Percentiles rank a stretch among this genome's conserved stretches.
Conservation (phyloP, 1,140 invertebrate species). For the Condylostylus longicornis region DNA sequence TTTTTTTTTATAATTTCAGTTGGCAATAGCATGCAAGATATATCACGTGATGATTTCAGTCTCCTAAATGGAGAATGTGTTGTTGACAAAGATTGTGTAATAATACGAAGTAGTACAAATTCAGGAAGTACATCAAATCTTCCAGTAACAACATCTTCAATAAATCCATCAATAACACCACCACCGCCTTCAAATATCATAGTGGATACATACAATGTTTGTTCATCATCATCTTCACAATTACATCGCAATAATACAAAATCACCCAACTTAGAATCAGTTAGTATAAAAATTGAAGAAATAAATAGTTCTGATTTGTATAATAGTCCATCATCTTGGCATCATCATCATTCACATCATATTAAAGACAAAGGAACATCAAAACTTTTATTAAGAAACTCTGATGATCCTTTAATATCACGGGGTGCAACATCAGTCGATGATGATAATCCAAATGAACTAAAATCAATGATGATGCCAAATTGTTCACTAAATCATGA, state of each 20-base stretch:
- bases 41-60: slow-evolving; percentile 8
- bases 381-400: slow-evolving; percentile 22
- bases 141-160: slow-evolving; percentile 13
- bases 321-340: neutral
- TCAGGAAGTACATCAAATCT: neutral
- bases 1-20: slow-evolving; percentile 6
- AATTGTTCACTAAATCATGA: neutral
- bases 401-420: slow-evolving; percentile 28
- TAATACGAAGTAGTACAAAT: neutral
- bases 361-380: slow-evolving; percentile 7
- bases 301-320: neutral
- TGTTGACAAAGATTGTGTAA: slow-evolving; percentile 5
- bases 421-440: slow-evolving; percentile 24
- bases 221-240: too few relatives aligned
- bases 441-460: slow-evolving; percentile 22
- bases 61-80: slow-evolving; percentile 7
- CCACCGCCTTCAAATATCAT: neutral
- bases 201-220: too few relatives aligned
- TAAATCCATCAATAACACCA: neutral
- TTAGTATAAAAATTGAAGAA: neutral
- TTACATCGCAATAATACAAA: too few relatives aligned
- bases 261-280: neutral
- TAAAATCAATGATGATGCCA: slow-evolving; percentile 5
- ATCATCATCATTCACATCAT: neutral
- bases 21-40: slow-evolving; percentile 13